phyloP scores from a whole-genome alignment of 2,113 vertebrate genomes.

The Vulpes vulpes region DNA sequence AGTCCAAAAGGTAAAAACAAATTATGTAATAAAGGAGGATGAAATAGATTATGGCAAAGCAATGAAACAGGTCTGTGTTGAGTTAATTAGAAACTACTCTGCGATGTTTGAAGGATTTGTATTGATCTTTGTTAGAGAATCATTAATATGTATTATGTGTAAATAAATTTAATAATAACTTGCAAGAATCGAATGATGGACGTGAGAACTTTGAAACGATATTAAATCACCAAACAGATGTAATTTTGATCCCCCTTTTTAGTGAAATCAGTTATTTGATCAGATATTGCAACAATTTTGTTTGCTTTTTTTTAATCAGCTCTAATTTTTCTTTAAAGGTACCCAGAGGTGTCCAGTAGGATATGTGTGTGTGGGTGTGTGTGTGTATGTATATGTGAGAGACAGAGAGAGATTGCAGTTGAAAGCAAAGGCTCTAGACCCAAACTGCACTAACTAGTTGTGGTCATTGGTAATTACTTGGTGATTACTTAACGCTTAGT shows the following conservation, averaged over 20 bases:
- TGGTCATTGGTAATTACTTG: not conserved
- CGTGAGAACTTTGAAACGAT: not conserved
- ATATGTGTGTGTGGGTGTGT: not conserved
- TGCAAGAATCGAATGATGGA: slow-evolving; percentile 21
- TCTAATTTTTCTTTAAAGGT: not conserved
- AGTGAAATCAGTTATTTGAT: slow-evolving; percentile 17
- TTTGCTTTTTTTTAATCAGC: not conserved
- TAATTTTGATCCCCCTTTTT: slow-evolving; percentile 39
- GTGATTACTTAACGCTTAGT: not conserved
- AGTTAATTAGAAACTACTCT: slow-evolving; percentile 46
- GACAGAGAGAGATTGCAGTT: no score
- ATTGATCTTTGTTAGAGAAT: not conserved
- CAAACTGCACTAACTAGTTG: not conserved
- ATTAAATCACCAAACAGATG: not conserved
- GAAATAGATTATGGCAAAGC: not conserved
- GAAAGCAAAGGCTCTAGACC: not conserved
- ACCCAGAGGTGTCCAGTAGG: not conserved
- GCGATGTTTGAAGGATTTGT: slow-evolving; percentile 20
- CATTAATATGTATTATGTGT: slow-evolving; percentile 48
- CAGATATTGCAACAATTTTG: not conserved
- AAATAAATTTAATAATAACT: slow-evolving; percentile 54
- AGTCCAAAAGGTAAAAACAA: not conserved
- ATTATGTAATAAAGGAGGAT: not conserved
- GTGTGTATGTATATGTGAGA: not conserved
- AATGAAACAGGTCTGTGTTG: not conserved